A percentile compares a stretch with the other conserved stretches of the same genome.
Conservation (phyloP, 2,888 invertebrate genomes). For the Alsophila aescularia region DNA sequence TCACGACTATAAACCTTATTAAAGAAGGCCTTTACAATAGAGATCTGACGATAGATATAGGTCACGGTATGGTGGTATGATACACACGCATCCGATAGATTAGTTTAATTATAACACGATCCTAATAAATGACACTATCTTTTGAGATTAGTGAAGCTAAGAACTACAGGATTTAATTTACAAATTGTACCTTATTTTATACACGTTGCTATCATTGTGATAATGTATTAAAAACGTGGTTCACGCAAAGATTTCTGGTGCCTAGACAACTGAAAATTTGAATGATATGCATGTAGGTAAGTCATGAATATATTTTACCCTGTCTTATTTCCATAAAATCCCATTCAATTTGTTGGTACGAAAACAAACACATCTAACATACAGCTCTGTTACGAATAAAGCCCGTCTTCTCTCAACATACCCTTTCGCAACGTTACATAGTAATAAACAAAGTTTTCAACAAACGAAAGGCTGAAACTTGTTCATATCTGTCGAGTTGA, state of each 20-base stretch:
- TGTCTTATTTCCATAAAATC: too few species aligned
- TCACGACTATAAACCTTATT: slow-evolving; percentile 36
- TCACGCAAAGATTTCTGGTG: too few species aligned
- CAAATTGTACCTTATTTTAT: neutral
- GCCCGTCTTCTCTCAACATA: neutral
- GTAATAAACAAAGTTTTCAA: slow-evolving; percentile 50
- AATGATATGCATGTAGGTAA: too few species aligned
- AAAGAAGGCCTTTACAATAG: slow-evolving; percentile 35
- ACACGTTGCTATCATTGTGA: too few species aligned
- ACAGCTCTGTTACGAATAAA: too few species aligned
- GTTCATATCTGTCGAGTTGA: slow-evolving; percentile 60
- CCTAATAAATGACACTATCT: slow-evolving; percentile 58
- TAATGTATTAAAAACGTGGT: too few species aligned
- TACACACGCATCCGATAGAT: slow-evolving; percentile 65
- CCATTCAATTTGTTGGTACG: too few species aligned
- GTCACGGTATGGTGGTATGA: slow-evolving; percentile 51
- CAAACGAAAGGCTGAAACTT: slow-evolving; percentile 50
- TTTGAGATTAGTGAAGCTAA: slow-evolving; percentile 39
- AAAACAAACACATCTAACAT: too few species aligned
- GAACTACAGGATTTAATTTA: neutral
- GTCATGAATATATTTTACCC: too few species aligned
- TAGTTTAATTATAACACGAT: slow-evolving; percentile 69
- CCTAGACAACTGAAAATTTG: too few species aligned
- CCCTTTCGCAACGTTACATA: slow-evolving; percentile 35
- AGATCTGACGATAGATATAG: slow-evolving; percentile 37